phyloP scores from a whole-genome alignment of 2,113 vertebrate genomes.

The Urocynchramus pylzowi region DNA sequence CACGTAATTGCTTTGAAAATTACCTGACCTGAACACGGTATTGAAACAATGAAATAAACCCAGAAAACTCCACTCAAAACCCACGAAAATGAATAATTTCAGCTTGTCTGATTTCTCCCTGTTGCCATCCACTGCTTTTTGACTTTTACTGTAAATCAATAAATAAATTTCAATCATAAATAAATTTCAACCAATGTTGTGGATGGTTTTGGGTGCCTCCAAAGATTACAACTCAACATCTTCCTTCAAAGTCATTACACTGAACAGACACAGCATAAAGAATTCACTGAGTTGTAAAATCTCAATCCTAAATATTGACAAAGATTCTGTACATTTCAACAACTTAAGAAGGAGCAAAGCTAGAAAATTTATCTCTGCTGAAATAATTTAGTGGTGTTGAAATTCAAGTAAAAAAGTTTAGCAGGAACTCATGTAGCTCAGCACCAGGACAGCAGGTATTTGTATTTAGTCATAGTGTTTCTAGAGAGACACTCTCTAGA shows the following conservation, averaged over 20 bases:
- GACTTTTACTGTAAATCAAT: background rate
- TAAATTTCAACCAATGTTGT: background rate
- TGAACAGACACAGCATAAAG: background rate
- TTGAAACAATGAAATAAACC: background rate
- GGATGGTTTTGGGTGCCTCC: background rate
- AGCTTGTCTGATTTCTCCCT: background rate
- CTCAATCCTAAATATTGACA: background rate
- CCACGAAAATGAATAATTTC: background rate
- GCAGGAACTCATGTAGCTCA: background rate
- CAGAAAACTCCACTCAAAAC: background rate
- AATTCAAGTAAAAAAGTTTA: background rate
- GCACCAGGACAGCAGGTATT: background rate
- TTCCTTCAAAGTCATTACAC: background rate
- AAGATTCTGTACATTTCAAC: background rate
- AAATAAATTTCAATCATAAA: too few species aligned
- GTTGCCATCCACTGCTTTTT: background rate
- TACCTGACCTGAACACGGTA: background rate
- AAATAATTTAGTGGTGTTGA: background rate
- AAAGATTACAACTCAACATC: background rate
- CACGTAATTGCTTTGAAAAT: background rate
- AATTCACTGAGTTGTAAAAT: background rate
- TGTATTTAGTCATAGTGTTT: background rate
- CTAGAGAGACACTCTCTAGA: background rate
- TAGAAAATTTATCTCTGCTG: background rate
- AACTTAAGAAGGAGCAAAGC: background rate